These are phyloP conservation scores for Hipparchia semele DNA, from an alignment of 2,888 invertebrate genomes.

Conservation along the genomic window DNA sequence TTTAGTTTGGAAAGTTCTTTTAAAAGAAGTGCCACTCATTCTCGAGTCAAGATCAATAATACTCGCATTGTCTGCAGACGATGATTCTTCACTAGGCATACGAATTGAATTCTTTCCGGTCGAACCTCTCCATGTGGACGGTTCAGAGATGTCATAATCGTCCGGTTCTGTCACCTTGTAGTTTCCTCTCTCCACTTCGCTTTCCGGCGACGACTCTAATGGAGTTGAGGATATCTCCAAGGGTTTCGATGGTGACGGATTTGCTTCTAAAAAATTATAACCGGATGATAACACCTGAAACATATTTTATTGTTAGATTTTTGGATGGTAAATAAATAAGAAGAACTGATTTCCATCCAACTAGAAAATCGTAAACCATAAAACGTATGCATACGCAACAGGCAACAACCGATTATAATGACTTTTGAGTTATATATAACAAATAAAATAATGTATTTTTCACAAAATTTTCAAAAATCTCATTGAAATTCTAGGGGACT, in stretches of 20 bases:
- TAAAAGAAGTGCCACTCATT: conserved; percentile 53
- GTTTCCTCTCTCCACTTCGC: conserved; percentile 60
- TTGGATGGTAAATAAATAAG: background rate
- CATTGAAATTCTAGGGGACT: too few species aligned
- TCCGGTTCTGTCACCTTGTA: conserved; percentile 82
- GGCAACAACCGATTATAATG: too few species aligned
- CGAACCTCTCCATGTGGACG: conserved; percentile 86
- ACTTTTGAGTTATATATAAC: background rate
- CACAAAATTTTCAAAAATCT: too few species aligned
- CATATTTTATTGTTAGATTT: background rate
- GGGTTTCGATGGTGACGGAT: conserved; percentile 61
- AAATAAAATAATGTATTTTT: background rate
- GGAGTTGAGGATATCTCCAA: conserved; percentile 76
- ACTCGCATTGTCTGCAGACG: conserved; percentile 74
- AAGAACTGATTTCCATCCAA: background rate
- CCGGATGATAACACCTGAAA: conserved; percentile 77
- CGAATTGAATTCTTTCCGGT: conserved; percentile 86
- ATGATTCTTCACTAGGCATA: conserved; percentile 84
- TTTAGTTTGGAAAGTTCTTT: conserved; percentile 58
- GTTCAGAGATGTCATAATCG: conserved; percentile 80
- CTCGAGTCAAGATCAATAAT: conserved; percentile 71
- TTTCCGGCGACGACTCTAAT: conserved; percentile 62
- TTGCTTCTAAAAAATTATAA: conserved; percentile 65
- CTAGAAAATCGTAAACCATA: background rate
- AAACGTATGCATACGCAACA: background rate